phyloP scores from a whole-genome alignment of 2,113 vertebrate genomes.

The Phoxinus phoxinus region DNA sequence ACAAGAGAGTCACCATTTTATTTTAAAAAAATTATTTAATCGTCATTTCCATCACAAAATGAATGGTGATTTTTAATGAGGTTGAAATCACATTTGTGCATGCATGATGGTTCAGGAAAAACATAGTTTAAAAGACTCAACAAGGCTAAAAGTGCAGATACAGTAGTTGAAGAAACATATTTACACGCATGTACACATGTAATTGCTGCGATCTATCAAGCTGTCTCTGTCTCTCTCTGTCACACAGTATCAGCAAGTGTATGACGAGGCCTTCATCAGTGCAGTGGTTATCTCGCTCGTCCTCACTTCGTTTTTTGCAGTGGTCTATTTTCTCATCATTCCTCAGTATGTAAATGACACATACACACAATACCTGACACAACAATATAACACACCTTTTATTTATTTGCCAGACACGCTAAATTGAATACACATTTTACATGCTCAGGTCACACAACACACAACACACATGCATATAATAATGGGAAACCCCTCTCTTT shows the following conservation, averaged over 20 bases:
- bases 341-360: conserved; percentile 86
- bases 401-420: conserved; percentile 7
- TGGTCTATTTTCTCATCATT: conserved; percentile 96
- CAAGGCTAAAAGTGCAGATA: not conserved
- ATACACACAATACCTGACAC: not conserved
- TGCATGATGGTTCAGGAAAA: not conserved
- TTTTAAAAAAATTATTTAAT: not conserved
- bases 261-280: conserved; percentile 93
- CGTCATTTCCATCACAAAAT: not conserved
- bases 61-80: not conserved
- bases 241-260: conserved; percentile 91
- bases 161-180: not conserved
- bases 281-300: conserved; percentile 92
- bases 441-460: not conserved
- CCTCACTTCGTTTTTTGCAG: conserved; percentile 91
- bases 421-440: not conserved
- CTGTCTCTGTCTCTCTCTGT: conserved; percentile 50
- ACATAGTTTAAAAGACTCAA: not conserved
- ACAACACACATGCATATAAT: not conserved
- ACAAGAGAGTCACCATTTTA: not conserved
- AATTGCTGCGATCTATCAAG: conserved; percentile 30
- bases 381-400: not conserved
- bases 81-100: not conserved
- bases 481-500: not conserved
- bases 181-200: not conserved